Base-by-base conservation (phyloP, 2,888 invertebrate species). In the Bhutanitis thaidina region DNA sequence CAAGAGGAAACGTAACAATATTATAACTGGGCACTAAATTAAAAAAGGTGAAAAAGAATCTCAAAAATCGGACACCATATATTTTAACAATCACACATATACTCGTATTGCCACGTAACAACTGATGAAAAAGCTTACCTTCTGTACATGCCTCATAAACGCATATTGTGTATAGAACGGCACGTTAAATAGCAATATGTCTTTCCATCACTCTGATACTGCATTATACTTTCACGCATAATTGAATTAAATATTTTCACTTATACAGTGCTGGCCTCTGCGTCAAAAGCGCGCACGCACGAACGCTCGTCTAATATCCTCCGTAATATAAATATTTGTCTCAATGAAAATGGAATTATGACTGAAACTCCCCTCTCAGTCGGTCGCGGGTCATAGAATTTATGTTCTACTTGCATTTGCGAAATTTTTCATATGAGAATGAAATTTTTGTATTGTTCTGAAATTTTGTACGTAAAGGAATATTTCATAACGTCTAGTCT, bases 261-360 rank as follows among this genome's bases (percentile, higher is more conserved):
- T 76, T 70, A 67, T 64, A 69, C 69, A 61, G 64, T 72, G 67
- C 69, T 73, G 70, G 68, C 71, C 70, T 67, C 66, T 68, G 67
- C 64, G 74, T 68, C 65, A 72, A 53, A 61, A 56, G 70, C 76
- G 79, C 74, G 77, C 80, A 77, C 80, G 70, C 76, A 79, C 74
- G 77, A 79, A 77, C 80, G 66, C 69, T 60, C 54, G 60, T 64
- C 65, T 78, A 76, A 77, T 76, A 77, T 69, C 66, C 74, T 67
- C 60, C 64, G 59, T 80, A 77, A 77, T 81, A 81, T 77, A 82
- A 78, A 82, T 85, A 87, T 88, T 88, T 85, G 87, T 87, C 84
- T 86, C 86, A 86, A 86, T 85, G 82, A 83, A 86, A 86, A 81
- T 68, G 75, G 78, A 83, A 85, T 86, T 86, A 86, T 74, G 80